A percentile compares a stretch with the other conserved stretches of the same genome.
phyloP scores from a whole-genome alignment of 2,113 vertebrate species.

The Caranx ignobilis region DNA sequence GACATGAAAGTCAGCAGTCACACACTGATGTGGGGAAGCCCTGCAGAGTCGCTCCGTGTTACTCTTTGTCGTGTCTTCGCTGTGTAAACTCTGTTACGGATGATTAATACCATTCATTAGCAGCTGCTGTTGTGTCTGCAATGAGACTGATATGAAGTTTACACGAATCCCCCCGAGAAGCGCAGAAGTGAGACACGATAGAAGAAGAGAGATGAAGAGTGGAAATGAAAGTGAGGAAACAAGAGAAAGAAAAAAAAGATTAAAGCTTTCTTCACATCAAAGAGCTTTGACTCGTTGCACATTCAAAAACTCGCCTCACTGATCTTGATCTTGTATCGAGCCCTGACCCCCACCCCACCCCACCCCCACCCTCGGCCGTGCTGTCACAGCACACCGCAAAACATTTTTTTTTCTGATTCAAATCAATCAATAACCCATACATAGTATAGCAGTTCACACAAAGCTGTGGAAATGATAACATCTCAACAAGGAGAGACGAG shows the following conservation, averaged over 20 bases:
- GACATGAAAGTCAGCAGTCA: constrained; percentile 16
- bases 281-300: constrained; percentile 35
- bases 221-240: constrained; percentile 4
- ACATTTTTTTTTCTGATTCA: constrained; percentile 26
- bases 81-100: constrained; percentile 5
- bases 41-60: constrained; percentile 6
- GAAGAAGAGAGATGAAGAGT: neutral
- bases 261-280: constrained; percentile 53
- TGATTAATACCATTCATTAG: constrained; percentile 27
- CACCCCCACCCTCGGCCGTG: neutral
- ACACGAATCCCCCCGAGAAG: constrained; percentile 2
- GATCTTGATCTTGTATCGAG: constrained; percentile 21
- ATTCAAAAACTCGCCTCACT: constrained; percentile 7
- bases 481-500: neutral
- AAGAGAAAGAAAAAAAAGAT: constrained; percentile 27
- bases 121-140: constrained; percentile 22
- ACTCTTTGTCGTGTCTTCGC: neutral
- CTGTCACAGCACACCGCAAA: neutral
- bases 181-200: neutral
- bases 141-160: constrained; percentile 37
- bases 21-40: neutral
- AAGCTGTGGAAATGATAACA: constrained; percentile 12
- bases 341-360: constrained; percentile 17
- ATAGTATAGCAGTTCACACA: neutral
- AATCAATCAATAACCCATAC: neutral